phyloP scores from a whole-genome alignment of 2,888 invertebrate genomes.

The Acleris holmiana region DNA sequence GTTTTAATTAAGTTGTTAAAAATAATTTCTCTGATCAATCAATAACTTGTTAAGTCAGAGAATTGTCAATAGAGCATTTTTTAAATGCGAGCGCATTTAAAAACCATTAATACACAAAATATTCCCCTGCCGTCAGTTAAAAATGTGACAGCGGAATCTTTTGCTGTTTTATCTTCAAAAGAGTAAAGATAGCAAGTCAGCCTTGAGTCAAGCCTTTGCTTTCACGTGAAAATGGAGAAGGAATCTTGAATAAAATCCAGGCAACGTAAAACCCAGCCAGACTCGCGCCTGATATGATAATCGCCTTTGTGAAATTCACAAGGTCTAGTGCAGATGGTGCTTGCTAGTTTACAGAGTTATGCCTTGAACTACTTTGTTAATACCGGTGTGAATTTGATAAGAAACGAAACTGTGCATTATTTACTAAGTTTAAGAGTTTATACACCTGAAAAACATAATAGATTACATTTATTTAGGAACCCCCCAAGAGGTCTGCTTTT shows the following conservation, averaged over 20 bases:
- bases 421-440: no score
- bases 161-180: slow-evolving; percentile 6
- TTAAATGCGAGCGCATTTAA: no score
- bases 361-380: slow-evolving; percentile 6
- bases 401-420: not conserved
- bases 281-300: slow-evolving; percentile 15
- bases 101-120: no score
- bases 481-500: no score
- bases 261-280: slow-evolving; percentile 15
- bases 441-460: no score
- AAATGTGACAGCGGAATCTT: slow-evolving; percentile 10
- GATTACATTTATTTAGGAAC: no score
- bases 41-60: no score
- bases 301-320: slow-evolving; percentile 19
- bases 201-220: slow-evolving; percentile 7
- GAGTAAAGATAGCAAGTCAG: slow-evolving; percentile 14
- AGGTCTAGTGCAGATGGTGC: slow-evolving; percentile 12
- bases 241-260: slow-evolving; percentile 14
- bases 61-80: no score
- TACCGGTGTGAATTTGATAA: not conserved
- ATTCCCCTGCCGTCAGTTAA: slow-evolving; percentile 2
- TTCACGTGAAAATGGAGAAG: slow-evolving; percentile 9
- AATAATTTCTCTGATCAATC: no score
- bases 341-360: slow-evolving; percentile 12
- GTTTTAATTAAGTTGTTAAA: no score